Percentiles rank a stretch among this genome's conserved stretches.
These are phyloP conservation scores for Tetragonula clypearis DNA, from an alignment of 1,140 invertebrate species.

Conservation along the genomic window DNA sequence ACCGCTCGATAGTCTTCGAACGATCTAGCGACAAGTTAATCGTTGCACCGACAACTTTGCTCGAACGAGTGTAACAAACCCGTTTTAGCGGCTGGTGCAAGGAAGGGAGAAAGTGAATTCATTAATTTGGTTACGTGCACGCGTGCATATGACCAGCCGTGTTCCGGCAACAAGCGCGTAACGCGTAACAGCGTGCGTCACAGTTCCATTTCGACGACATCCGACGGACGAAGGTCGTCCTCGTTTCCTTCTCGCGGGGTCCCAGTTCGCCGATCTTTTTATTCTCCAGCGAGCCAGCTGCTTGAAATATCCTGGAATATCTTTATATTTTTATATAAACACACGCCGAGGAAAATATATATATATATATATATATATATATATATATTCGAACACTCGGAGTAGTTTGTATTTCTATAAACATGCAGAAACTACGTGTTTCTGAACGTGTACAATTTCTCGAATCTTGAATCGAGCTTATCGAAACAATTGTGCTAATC, in stretches of 20 bases:
- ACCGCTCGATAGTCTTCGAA: too few relatives aligned
- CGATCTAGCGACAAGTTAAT: neutral
- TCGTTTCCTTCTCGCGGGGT: slow-evolving; percentile 16
- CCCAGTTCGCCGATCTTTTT: neutral
- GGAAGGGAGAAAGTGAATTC: slow-evolving; percentile 22
- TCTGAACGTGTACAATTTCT: too few relatives aligned
- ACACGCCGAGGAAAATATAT: too few relatives aligned
- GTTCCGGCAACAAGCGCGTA: slow-evolving; percentile 32
- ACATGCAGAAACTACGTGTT: too few relatives aligned
- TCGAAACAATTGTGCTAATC: too few relatives aligned
- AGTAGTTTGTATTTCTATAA: too few relatives aligned
- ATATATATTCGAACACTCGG: too few relatives aligned
- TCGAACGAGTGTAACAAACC: neutral
- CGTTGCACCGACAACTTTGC: neutral
- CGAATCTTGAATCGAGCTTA: too few relatives aligned
- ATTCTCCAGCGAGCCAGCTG: neutral
- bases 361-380: too few relatives aligned
- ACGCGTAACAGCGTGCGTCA: slow-evolving; percentile 6
- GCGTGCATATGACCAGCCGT: neutral
- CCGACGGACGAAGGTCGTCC: slow-evolving; percentile 1
- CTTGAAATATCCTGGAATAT: neutral
- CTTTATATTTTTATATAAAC: too few relatives aligned
- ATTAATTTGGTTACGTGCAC: slow-evolving; percentile 22
- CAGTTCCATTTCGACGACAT: slow-evolving; percentile 13
- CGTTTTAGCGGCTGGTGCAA: neutral